phyloP scores from a whole-genome alignment of 2,797 vertebrate species.

The Propithecus deckenii region DNA sequence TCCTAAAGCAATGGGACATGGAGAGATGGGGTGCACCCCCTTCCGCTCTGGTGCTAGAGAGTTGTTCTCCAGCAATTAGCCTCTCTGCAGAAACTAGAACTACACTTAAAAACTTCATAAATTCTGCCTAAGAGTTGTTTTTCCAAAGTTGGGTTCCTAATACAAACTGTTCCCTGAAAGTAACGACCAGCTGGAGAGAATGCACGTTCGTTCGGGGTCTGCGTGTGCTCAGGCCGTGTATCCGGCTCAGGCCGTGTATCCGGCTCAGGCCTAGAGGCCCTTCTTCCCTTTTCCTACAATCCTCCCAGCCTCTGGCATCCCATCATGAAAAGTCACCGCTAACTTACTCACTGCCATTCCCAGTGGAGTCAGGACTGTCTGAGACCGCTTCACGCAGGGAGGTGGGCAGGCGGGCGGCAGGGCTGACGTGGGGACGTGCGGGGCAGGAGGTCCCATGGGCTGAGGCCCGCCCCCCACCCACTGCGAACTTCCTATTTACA shows the following conservation, averaged over 20 bases:
- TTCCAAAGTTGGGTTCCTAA: not conserved
- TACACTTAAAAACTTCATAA: not conserved
- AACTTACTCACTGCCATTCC: not conserved
- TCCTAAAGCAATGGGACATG: not conserved
- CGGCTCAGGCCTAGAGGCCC: not conserved
- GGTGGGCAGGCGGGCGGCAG: not conserved
- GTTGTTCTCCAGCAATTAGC: not conserved
- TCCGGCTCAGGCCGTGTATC: no score
- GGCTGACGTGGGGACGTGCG: not conserved
- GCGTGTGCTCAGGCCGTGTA: no score
- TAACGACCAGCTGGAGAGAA: not conserved
- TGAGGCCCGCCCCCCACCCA: not conserved
- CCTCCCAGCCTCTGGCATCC: not conserved
- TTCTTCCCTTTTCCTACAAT: not conserved
- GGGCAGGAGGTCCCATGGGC: no score
- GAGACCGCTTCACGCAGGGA: not conserved
- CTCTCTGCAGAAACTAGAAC: not conserved
- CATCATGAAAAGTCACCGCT: not conserved
- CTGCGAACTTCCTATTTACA: not conserved
- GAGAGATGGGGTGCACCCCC: not conserved
- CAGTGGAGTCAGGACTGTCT: not conserved
- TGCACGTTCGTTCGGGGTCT: not conserved
- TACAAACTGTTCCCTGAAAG: conserved; percentile 23
- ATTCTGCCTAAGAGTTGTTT: not conserved
- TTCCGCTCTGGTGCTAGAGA: not conserved